A percentile compares a stretch with the other conserved stretches of the same genome.
Conservation (phyloP, 2,113 vertebrate genomes). For the Poeciliopsis prolifica region DNA sequence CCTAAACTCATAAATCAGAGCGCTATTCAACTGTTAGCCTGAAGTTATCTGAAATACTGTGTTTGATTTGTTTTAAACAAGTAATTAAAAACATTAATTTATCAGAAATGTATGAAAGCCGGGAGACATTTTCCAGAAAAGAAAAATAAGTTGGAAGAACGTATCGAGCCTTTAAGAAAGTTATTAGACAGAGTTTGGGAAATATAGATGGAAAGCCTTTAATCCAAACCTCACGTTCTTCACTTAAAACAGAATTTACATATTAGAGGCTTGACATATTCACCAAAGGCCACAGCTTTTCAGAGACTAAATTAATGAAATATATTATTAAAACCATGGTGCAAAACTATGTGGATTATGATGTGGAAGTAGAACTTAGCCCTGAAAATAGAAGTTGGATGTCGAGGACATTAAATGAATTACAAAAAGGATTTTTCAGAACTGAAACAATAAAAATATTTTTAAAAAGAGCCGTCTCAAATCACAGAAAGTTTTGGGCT, state of each 20-base stretch:
- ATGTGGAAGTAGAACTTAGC: background rate
- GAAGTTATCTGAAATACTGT: constrained; percentile 20
- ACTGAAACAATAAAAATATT: background rate
- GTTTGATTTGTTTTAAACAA: constrained; percentile 25
- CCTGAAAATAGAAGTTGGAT: background rate
- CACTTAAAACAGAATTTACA: background rate
- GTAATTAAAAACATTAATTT: constrained; percentile 35
- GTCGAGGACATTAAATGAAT: no score
- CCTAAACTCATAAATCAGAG: constrained; percentile 23
- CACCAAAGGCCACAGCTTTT: background rate
- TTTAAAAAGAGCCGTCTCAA: background rate
- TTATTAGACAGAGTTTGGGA: background rate
- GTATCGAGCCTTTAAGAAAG: background rate
- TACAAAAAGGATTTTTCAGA: background rate
- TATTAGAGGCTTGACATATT: background rate
- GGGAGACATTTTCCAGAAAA: constrained; percentile 26
- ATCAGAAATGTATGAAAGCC: constrained; percentile 5
- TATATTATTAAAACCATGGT: background rate
- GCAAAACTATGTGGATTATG: background rate
- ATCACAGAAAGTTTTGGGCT: background rate
- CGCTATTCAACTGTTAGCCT: constrained; percentile 19
- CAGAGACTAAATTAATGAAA: background rate
- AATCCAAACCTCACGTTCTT: background rate
- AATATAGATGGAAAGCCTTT: background rate
- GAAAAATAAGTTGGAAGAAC: constrained; percentile 9